Conservation (phyloP, 2,113 vertebrate species). For the Mungos mungo region DNA sequence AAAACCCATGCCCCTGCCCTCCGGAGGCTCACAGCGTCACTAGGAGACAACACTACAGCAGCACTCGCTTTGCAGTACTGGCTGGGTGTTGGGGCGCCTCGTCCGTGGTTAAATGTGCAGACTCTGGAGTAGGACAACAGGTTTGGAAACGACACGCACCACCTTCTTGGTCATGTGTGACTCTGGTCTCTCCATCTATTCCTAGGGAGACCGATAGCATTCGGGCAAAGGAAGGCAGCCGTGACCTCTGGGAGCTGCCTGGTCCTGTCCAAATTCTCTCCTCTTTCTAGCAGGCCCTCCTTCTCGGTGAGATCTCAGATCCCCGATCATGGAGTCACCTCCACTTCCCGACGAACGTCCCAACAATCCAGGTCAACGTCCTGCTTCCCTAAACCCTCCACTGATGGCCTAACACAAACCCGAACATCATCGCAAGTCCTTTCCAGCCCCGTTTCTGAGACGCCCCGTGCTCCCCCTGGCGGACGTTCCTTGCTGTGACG, state of each 20-base stretch:
- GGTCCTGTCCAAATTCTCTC: neutral
- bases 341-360: neutral
- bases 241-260: neutral
- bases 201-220: neutral
- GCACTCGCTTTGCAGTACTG: neutral
- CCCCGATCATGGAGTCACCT: neutral
- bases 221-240: neutral
- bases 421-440: neutral
- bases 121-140: neutral
- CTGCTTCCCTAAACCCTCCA: neutral
- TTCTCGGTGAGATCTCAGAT: neutral
- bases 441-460: neutral
- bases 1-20: neutral
- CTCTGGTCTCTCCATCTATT: neutral
- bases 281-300: neutral
- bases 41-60: neutral
- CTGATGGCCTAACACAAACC: neutral
- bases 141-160: neutral
- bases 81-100: neutral
- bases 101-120: no score
- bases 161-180: neutral
- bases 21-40: neutral
- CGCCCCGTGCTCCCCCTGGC: accelerated
- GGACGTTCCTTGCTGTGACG: accelerated
- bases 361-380: neutral